Base-by-base conservation (phyloP, 2,113 vertebrate genomes). In the Malurus melanocephalus region DNA sequence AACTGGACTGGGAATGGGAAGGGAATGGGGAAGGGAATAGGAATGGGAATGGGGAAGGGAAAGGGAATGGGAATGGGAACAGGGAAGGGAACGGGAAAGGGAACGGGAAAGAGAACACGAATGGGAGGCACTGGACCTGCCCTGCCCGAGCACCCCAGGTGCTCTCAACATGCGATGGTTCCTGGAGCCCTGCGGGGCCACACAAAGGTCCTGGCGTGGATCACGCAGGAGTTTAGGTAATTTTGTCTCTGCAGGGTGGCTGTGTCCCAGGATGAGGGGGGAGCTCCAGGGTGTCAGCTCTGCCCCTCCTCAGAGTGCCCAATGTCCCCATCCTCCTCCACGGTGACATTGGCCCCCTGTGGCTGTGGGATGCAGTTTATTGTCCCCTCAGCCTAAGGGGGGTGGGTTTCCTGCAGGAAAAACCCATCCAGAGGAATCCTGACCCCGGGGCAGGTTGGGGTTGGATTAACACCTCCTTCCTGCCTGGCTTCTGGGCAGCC, bases 161-260 rank as follows among this genome's bases (percentile, higher is more conserved):
- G 18, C 12, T 5, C 2, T 7, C 0, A 16, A 2, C 6, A 2
- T 2, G 16, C 11, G 33, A 10, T 0, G 30, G n/a, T 9, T 55
- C 43, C 67, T 27, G 55, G 26, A 27, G 17, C 0, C 65, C 78
- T 27, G 22, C 2, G 1, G 52, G 30, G 15, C 8, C 21, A 15
- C 22, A 2, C 4, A 3, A 9, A 82, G 46, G 6, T 33, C 43
- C 24, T 10, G 11, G 32, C 19, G 8, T 11, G 4, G 1, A 1
- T 38, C 2, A 13, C 30, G 30, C 0, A 3, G 48, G 46, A 22
- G 4, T 30, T 81, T 2, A 2, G 38, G 18, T 9, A 3, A 1
- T 22, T 22, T 23, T 38, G 48, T 32, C 22, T n/a, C 5, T 30
- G 56, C 26, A 3, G 45, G 2, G 40, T 1, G 53, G 40, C 24